Conservation (phyloP, 2,113 vertebrate genomes). For the Pomatostomus ruficeps region DNA sequence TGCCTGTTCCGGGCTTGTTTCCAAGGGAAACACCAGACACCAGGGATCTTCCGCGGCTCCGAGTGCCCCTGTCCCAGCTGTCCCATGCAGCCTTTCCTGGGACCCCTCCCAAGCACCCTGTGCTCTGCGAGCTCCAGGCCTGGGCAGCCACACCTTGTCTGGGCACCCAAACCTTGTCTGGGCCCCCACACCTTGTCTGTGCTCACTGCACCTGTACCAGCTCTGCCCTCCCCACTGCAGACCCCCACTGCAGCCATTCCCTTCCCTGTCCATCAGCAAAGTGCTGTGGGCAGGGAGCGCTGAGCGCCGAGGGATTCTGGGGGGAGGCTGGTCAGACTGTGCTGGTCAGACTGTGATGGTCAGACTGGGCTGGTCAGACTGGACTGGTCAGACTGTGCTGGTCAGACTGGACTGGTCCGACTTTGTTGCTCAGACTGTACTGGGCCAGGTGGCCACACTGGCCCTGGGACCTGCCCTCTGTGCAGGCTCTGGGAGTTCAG, state of each 20-base stretch:
- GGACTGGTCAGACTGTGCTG: too few species aligned
- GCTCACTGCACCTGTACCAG: too few species aligned
- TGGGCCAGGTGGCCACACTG: background rate
- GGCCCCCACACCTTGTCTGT: background rate
- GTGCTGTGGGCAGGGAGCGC: too few species aligned
- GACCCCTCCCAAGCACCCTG: background rate
- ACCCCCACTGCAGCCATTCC: too few species aligned
- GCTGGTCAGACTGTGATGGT: too few species aligned
- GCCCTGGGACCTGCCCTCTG: background rate
- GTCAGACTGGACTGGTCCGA: too few species aligned
- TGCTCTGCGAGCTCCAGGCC: background rate
- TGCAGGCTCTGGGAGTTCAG: background rate
- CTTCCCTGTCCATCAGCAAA: background rate
- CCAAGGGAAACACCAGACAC: background rate
- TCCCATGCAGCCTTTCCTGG: background rate
- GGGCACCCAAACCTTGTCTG: background rate
- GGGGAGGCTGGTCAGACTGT: background rate
- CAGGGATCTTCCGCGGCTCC: background rate
- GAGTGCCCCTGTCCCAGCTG: background rate
- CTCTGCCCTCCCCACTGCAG: background rate
- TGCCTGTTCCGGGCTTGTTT: background rate
- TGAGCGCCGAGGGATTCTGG: background rate
- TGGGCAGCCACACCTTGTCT: background rate
- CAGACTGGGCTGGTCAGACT: too few species aligned
- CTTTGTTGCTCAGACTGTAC: too few species aligned